These are phyloP conservation scores for Oscheius sp. DNA, from an alignment of 2,888 invertebrate genomes.

Conservation along the genomic window DNA sequence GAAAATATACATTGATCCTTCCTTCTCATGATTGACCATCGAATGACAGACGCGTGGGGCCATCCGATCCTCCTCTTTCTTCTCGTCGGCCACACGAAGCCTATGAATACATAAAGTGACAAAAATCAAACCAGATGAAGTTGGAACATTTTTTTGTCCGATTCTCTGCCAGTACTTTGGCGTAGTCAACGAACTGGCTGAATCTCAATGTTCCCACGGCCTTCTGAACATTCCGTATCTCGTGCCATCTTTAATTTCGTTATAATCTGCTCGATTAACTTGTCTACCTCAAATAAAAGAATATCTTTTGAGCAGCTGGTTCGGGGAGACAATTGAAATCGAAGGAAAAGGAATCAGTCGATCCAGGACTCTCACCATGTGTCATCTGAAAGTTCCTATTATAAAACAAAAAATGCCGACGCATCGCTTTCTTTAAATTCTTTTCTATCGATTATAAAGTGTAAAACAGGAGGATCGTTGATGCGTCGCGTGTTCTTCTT, in stretches of 20 bases:
- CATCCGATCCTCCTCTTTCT: slow-evolving; percentile 14
- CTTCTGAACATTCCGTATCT: not conserved
- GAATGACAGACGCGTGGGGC: slow-evolving; percentile 12
- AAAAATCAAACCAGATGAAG: not conserved
- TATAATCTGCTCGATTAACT: too few relatives aligned
- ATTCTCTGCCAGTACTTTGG: not conserved
- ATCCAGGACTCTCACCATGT: too few relatives aligned
- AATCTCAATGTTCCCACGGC: not conserved
- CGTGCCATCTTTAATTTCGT: not conserved
- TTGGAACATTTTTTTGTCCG: not conserved
- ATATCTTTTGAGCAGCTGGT: slow-evolving; percentile 11
- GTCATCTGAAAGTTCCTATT: too few relatives aligned
- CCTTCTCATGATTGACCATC: slow-evolving; percentile 5
- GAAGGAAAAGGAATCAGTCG: too few relatives aligned
- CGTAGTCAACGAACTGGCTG: not conserved
- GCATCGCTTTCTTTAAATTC: not conserved
- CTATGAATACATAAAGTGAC: not conserved
- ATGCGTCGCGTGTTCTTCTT: too few relatives aligned
- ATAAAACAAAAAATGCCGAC: too few relatives aligned
- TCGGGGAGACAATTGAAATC: not conserved
- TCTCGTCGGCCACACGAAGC: not conserved
- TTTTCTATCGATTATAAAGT: not conserved
- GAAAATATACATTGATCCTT: slow-evolving; percentile 8
- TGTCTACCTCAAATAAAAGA: not conserved
- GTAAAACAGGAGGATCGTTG: too few relatives aligned